Evolutionary conservation across 2,797 vertebrate species (phyloP).

Genomic region (Anguilla anguilla): DNA sequence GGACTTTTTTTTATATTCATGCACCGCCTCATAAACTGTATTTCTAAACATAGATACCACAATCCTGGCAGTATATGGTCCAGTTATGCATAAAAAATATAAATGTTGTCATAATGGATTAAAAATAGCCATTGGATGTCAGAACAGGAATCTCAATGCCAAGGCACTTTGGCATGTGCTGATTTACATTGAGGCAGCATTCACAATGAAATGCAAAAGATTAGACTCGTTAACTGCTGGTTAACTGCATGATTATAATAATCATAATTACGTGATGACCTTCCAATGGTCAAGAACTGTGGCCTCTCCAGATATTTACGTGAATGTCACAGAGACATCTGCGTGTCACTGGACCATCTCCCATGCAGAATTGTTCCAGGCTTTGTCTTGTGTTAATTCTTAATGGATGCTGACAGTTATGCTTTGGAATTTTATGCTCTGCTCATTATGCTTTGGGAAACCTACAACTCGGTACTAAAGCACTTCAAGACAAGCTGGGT

Average conservation of each 20-base stretch:
- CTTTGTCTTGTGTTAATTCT: background rate
- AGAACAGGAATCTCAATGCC: background rate
- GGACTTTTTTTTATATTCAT: background rate
- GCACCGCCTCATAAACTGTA: background rate
- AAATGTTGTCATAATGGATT: background rate
- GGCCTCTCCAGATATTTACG: background rate
- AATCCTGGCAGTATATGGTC: background rate
- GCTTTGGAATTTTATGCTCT: no score
- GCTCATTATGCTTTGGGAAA: no score
- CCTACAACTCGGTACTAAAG: background rate
- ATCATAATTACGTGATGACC: background rate
- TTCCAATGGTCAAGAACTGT: background rate
- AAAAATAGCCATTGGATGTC: background rate
- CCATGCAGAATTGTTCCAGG: background rate
- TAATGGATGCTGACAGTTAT: background rate
- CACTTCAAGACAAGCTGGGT: background rate
- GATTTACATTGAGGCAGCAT: background rate
- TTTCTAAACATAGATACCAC: background rate
- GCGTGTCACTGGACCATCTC: background rate
- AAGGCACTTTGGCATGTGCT: background rate
- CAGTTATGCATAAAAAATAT: background rate
- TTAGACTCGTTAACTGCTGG: no score
- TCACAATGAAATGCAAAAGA: no score
- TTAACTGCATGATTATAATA: no score
- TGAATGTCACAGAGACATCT: background rate